Conservation (phyloP, 2,888 invertebrate genomes). For the Cryptosula pallasiana region DNA sequence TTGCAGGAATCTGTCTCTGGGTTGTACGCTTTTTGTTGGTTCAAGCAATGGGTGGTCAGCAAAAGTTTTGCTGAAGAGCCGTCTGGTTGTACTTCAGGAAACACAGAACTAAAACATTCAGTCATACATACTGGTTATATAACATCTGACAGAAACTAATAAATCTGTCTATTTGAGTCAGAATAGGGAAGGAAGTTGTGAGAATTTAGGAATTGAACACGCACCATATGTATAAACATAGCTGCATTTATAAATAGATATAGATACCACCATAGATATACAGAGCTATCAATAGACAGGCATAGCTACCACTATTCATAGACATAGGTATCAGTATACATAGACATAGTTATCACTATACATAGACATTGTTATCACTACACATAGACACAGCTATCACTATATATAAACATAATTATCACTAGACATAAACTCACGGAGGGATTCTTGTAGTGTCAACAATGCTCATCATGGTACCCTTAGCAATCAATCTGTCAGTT, state of each 20-base stretch:
- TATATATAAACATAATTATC: background rate
- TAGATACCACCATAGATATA: background rate
- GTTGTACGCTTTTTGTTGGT: too few relatives aligned
- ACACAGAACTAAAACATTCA: too few relatives aligned
- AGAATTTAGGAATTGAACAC: too few relatives aligned
- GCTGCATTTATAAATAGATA: background rate
- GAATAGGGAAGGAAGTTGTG: too few relatives aligned
- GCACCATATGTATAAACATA: background rate
- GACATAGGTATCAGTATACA: background rate
- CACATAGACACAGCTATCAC: background rate
- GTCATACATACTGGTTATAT: too few relatives aligned
- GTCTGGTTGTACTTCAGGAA: too few relatives aligned
- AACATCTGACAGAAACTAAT: too few relatives aligned
- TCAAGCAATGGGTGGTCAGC: too few relatives aligned
- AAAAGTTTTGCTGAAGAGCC: too few relatives aligned
- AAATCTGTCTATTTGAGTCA: too few relatives aligned
- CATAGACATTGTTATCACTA: background rate
- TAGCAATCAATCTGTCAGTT: background rate
- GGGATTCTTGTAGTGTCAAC: background rate
- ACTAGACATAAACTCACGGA: background rate
- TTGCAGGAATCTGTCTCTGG: too few relatives aligned
- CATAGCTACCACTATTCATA: background rate
- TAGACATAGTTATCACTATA: background rate
- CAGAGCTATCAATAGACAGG: background rate
- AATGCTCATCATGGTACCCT: slow-evolving; percentile 20